These are phyloP conservation scores for Rhinichthys osculus DNA, from an alignment of 2,797 vertebrate genomes.

Conservation along the genomic window DNA sequence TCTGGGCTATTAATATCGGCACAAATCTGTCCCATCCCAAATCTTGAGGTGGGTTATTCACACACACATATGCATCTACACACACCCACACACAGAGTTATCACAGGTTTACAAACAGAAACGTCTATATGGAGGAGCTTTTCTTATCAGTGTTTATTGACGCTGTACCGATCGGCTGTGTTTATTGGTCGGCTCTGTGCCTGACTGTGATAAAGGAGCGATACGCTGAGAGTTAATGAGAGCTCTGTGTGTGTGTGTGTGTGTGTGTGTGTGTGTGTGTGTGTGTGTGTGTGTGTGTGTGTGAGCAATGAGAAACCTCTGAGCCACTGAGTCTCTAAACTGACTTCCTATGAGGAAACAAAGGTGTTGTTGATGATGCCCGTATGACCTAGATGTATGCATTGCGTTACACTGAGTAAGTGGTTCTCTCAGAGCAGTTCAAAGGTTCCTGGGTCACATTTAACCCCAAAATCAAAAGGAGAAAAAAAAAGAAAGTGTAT, in stretches of 20 bases:
- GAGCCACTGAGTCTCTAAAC: constrained; percentile 17
- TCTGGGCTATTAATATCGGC: constrained; percentile 72
- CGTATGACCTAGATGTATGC: neutral
- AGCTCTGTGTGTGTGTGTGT: constrained; percentile 10
- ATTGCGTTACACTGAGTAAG: neutral
- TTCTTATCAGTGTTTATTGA: constrained; percentile 52
- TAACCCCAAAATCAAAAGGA: neutral
- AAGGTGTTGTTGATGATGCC: constrained; percentile 11
- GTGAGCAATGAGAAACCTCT: constrained; percentile 53
- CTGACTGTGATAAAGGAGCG: constrained; percentile 42
- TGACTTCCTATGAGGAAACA: neutral
- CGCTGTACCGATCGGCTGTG: constrained; percentile 43
- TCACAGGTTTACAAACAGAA: constrained; percentile 47
- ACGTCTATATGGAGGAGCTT: constrained; percentile 23
- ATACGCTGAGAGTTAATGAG: constrained; percentile 66
- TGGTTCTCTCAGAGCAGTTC: neutral
- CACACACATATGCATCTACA: constrained; percentile 42
- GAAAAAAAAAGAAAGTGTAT: neutral
- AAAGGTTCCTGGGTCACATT: neutral
- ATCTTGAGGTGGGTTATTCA: constrained; percentile 23
- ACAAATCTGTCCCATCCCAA: constrained; percentile 61
- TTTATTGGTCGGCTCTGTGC: constrained; percentile 65
- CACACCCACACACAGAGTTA: constrained; percentile 27
- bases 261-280: too few species aligned
- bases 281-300: constrained; percentile 26